A percentile compares a stretch with the other conserved stretches of the same genome.
Conservation (phyloP, 64 coral and sea anemone species). For the Montipora sp. region DNA sequence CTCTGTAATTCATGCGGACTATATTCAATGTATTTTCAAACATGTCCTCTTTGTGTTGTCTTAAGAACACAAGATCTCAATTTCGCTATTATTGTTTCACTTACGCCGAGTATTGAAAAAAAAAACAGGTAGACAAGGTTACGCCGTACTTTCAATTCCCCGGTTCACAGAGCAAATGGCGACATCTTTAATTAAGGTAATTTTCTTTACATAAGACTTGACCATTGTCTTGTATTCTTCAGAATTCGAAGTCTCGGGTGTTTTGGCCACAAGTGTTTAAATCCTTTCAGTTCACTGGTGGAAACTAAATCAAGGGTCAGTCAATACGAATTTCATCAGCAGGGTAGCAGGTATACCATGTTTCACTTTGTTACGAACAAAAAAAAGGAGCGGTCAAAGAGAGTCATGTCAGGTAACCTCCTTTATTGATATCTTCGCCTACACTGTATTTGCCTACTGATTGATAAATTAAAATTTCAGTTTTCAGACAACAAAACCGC, state of each 20-base stretch:
- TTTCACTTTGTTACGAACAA: neutral
- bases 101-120: neutral
- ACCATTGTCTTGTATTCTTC: too few species aligned
- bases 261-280: too few species aligned
- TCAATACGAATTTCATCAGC: neutral
- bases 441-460: neutral
- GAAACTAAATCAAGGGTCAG: too few species aligned
- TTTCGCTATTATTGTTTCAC: neutral
- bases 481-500: neutral
- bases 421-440: neutral
- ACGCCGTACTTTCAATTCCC: too few species aligned
- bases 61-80: too few species aligned
- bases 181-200: neutral
- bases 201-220: too few species aligned
- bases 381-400: neutral
- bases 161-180: neutral
- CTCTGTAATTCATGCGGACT: too few species aligned
- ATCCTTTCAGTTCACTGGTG: too few species aligned
- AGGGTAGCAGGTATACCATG: neutral
- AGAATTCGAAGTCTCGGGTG: too few species aligned
- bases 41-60: too few species aligned
- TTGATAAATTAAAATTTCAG: neutral
- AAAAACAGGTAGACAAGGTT: neutral
- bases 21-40: too few species aligned
- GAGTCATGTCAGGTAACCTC: neutral